phyloP scores from a whole-genome alignment of 2,113 vertebrate species.

The Prinia subflava region DNA sequence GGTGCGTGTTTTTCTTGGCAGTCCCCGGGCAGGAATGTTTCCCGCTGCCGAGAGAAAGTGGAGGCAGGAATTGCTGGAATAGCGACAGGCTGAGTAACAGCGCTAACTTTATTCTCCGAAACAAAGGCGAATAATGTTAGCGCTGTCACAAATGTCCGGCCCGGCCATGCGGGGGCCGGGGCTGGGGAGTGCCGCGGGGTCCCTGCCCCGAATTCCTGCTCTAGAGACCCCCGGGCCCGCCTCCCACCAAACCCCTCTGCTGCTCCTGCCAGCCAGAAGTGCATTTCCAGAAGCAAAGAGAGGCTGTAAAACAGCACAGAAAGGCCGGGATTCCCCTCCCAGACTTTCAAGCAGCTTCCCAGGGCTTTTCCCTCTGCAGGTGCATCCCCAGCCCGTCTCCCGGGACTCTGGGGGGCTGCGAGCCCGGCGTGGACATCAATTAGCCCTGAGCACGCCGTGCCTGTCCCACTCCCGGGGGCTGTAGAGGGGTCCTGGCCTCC shows the following conservation, averaged over 20 bases:
- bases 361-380: not conserved
- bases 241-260: not conserved
- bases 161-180: not conserved
- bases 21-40: constrained; percentile 38
- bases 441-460: not conserved
- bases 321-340: not conserved
- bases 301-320: fast-evolving
- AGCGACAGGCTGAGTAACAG: constrained; percentile 66
- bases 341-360: not conserved
- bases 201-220: not conserved
- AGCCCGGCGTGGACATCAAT: fast-evolving
- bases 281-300: fast-evolving
- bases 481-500: fast-evolving
- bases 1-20: not conserved
- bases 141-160: too few relatives aligned
- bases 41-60: constrained; percentile 12
- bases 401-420: fast-evolving
- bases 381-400: not conserved
- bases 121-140: not conserved
- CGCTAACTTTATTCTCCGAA: constrained; percentile 65
- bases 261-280: not conserved
- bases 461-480: fast-evolving
- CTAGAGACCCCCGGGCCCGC: not conserved
- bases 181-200: not conserved
- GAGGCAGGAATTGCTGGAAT: constrained; percentile 68